phyloP scores from a whole-genome alignment of 1,140 invertebrate species.

The Scaptomyza pallida region DNA sequence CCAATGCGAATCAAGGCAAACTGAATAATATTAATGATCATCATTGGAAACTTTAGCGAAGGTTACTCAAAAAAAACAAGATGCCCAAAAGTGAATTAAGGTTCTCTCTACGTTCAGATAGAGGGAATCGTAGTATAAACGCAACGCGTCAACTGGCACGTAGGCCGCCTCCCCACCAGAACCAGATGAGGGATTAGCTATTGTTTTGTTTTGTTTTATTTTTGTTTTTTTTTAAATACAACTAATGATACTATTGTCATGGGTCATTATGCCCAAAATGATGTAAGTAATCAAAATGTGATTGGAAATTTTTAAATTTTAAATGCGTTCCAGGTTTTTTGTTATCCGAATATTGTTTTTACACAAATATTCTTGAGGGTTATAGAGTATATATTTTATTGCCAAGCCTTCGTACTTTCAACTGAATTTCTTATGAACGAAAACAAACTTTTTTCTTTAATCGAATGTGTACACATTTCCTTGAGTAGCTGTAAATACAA shows the following conservation, averaged over 20 bases:
- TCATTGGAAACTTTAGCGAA: constrained; percentile 34
- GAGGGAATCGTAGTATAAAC: constrained; percentile 19
- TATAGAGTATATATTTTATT: too few species aligned
- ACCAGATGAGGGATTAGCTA: constrained; percentile 27
- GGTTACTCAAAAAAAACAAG: constrained; percentile 11
- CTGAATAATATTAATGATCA: constrained; percentile 1
- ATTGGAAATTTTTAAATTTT: too few species aligned
- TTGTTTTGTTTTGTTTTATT: neutral
- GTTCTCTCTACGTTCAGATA: constrained; percentile 35
- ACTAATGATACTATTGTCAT: constrained; percentile 6
- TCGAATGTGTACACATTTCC: neutral
- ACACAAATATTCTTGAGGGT: too few species aligned
- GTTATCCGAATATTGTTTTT: too few species aligned
- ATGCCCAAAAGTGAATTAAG: constrained; percentile 24
- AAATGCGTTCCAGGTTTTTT: too few species aligned
- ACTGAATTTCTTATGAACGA: too few species aligned
- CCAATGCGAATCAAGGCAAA: constrained; percentile 27
- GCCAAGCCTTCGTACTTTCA: too few species aligned
- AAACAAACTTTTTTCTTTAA: neutral
- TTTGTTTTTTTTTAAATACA: neutral
- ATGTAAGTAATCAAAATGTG: neutral
- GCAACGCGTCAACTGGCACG: constrained; percentile 67
- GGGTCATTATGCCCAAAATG: neutral
- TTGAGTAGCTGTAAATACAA: neutral
- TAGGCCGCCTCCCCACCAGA: constrained; percentile 53